Conservation (phyloP, 2,113 vertebrate genomes). For the Peromyscus leucopus region DNA sequence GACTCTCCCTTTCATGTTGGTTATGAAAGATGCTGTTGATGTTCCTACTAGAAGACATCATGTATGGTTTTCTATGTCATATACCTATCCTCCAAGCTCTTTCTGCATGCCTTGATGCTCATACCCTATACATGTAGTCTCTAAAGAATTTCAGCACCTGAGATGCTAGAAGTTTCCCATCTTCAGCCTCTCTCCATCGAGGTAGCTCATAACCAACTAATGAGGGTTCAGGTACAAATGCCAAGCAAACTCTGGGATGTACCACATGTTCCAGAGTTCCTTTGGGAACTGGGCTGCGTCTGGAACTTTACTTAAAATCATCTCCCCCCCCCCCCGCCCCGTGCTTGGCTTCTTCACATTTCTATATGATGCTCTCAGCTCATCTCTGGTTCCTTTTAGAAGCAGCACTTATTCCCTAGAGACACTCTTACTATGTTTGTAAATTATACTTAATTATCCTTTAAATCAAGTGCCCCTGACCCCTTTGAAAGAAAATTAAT, state of each 20-base stretch:
- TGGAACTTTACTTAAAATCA: background rate
- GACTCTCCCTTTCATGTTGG: background rate
- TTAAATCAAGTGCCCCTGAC: background rate
- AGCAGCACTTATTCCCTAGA: background rate
- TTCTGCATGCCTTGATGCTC: background rate
- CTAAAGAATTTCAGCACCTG: background rate
- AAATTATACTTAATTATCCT: background rate
- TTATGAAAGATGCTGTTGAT: background rate
- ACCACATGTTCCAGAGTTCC: too few relatives aligned
- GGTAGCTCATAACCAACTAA: background rate
- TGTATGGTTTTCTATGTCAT: background rate
- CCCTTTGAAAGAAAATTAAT: background rate
- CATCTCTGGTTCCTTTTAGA: background rate
- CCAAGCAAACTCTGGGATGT: background rate
- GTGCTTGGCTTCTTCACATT: background rate
- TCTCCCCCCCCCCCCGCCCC: too few relatives aligned
- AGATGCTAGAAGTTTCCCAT: background rate
- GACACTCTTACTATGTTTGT: background rate
- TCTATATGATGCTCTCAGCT: background rate
- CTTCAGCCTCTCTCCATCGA: background rate
- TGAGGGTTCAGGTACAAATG: background rate
- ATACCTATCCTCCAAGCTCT: background rate
- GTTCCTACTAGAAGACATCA: background rate
- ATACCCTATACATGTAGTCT: rapidly evolving
- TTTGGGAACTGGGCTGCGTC: background rate